Conservation (phyloP, 2,113 vertebrate species). For the Ifrita kowaldi region DNA sequence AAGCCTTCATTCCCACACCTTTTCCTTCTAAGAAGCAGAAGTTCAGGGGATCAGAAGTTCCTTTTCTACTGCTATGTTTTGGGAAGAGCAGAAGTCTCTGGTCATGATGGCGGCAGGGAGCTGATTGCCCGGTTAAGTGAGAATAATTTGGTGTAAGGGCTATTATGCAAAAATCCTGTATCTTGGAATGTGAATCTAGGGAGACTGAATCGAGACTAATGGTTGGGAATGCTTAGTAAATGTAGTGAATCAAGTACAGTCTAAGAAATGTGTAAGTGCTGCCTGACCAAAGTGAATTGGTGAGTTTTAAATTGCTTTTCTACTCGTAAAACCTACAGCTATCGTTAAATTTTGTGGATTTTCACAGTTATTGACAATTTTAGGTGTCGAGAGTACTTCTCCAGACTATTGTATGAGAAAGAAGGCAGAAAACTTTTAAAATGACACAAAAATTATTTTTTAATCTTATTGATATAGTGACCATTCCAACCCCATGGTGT, state of each 20-base stretch:
- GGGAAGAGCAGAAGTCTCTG: background rate
- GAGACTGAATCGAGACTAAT: background rate
- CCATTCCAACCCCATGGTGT: rapidly evolving
- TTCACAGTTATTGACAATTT: background rate
- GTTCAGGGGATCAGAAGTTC: background rate
- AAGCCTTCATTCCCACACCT: background rate
- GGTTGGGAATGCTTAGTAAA: background rate
- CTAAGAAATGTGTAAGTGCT: background rate
- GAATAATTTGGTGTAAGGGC: background rate
- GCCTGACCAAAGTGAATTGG: background rate
- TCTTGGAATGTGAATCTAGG: background rate
- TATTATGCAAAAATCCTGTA: background rate
- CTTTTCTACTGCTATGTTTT: background rate
- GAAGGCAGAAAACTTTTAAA: background rate
- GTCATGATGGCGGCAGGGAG: background rate
- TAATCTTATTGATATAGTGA: background rate
- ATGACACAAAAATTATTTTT: background rate
- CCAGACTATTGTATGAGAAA: background rate
- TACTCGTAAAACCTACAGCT: background rate
- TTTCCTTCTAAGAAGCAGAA: background rate
- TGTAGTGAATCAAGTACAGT: background rate
- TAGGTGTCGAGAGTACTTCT: background rate
- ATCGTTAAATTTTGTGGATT: background rate
- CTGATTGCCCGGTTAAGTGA: background rate
- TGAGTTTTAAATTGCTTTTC: background rate